Percentiles rank a stretch among this genome's conserved stretches.
phyloP scores from a whole-genome alignment of 2,797 vertebrate genomes.

The Ctenosaura bakeri region DNA sequence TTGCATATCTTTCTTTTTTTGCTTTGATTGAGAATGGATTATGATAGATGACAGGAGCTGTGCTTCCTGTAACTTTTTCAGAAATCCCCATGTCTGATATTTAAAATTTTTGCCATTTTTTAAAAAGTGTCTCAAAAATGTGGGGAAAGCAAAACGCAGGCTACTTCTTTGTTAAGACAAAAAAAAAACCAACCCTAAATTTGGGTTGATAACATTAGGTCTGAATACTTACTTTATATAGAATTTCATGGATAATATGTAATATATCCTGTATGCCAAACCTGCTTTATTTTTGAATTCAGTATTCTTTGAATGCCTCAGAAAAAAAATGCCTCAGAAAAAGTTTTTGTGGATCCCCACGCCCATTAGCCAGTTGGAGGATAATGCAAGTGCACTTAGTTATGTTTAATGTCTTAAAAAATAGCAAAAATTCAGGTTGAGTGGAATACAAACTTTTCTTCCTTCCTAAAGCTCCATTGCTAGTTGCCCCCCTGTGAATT shows the following conservation, averaged over 20 bases:
- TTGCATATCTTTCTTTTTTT: background rate
- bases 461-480: slow-evolving; percentile 8
- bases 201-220: background rate
- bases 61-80: background rate
- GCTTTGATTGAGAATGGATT: background rate
- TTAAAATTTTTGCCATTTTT: background rate
- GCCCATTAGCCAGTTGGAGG: background rate
- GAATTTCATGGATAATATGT: background rate
- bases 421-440: background rate
- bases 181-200: background rate
- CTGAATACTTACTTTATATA: background rate
- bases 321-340: background rate
- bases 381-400: background rate
- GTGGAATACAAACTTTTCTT: background rate
- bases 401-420: background rate
- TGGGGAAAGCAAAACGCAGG: background rate
- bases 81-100: background rate
- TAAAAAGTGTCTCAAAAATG: background rate
- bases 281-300: background rate
- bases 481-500: slow-evolving; percentile 28
- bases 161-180: background rate
- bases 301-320: background rate
- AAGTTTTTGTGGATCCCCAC: background rate
- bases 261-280: background rate
- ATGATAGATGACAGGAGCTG: background rate